Evolutionary conservation across 2,113 vertebrate species (phyloP).

Genomic region (Morone chrysops): DNA sequence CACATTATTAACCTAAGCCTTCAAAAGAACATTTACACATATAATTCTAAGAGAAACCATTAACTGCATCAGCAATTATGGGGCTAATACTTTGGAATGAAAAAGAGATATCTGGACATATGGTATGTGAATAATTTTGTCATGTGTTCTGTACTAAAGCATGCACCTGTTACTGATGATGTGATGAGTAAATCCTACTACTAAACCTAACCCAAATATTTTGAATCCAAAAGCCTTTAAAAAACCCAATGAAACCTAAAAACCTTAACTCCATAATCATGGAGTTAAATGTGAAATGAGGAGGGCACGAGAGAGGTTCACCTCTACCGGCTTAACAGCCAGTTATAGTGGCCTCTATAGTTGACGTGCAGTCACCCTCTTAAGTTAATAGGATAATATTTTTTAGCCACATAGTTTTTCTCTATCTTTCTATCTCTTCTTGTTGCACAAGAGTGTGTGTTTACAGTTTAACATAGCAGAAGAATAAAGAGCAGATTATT

Average conservation of each 20-base stretch:
- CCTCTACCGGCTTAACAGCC: not conserved
- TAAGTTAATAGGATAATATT: conserved; percentile 27
- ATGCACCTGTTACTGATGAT: not conserved
- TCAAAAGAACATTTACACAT: too few relatives aligned
- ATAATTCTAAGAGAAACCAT: too few relatives aligned
- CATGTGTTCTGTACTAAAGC: not conserved
- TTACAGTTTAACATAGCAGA: not conserved
- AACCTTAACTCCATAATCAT: not conserved
- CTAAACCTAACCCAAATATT: not conserved
- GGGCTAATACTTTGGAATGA: too few relatives aligned
- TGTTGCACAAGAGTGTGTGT: not conserved
- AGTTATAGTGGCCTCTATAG: not conserved
- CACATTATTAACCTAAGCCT: too few relatives aligned
- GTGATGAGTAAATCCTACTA: not conserved
- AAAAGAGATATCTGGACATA: too few relatives aligned
- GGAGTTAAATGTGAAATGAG: not conserved
- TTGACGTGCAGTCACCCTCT: conserved; percentile 8
- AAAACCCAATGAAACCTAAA: not conserved
- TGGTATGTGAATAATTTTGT: too few relatives aligned
- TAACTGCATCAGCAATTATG: too few relatives aligned
- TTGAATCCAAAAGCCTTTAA: not conserved
- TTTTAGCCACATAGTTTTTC: not conserved
- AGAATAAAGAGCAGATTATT: not conserved
- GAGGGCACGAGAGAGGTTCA: not conserved
- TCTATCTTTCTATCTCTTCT: not conserved